Evolutionary conservation across 1,140 invertebrate species (phyloP).

Genomic region (Drosophila auraria): DNA sequence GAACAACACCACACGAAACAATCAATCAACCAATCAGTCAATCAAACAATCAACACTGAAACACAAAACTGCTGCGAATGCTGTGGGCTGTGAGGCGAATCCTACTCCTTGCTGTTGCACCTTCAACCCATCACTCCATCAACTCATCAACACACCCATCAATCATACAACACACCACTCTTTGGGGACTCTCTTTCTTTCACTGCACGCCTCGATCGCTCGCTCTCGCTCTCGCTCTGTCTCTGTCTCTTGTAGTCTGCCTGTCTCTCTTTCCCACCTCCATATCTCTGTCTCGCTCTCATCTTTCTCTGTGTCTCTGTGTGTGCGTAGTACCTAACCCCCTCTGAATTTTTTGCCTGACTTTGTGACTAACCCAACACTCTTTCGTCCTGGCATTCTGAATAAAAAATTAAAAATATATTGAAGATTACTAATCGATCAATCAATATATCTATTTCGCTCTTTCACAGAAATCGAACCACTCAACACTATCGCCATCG

Average conservation of each 20-base stretch:
- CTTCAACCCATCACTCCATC: constrained; percentile 44
- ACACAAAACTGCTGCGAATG: constrained; percentile 49
- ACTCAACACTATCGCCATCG: constrained; percentile 93
- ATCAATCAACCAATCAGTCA: constrained; percentile 39
- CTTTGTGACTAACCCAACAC: constrained; percentile 46
- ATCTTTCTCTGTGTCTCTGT: constrained; percentile 11
- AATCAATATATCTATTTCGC: constrained; percentile 1
- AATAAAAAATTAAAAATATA: background rate
- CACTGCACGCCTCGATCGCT: constrained; percentile 39
- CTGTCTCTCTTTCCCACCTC: constrained; percentile 21
- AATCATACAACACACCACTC: constrained; percentile 2
- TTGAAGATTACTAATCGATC: constrained; percentile 2
- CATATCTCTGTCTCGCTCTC: constrained; percentile 22
- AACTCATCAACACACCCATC: constrained; percentile 17
- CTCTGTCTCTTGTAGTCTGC: constrained; percentile 16
- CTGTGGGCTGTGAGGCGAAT: constrained; percentile 55
- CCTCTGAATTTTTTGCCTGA: constrained; percentile 13
- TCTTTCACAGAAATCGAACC: constrained; percentile 88
- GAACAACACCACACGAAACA: constrained; percentile 40
- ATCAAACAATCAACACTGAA: constrained; percentile 43
- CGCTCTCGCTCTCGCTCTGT: constrained; percentile 7
- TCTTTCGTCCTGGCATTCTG: constrained; percentile 30
- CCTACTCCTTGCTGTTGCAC: constrained; percentile 67
- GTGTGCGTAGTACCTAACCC: constrained; percentile 35
- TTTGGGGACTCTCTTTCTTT: constrained; percentile 40